Percentiles rank a stretch among this genome's conserved stretches.
phyloP scores from a whole-genome alignment of 2,888 invertebrate species.

The Ariolimax columbianus region DNA sequence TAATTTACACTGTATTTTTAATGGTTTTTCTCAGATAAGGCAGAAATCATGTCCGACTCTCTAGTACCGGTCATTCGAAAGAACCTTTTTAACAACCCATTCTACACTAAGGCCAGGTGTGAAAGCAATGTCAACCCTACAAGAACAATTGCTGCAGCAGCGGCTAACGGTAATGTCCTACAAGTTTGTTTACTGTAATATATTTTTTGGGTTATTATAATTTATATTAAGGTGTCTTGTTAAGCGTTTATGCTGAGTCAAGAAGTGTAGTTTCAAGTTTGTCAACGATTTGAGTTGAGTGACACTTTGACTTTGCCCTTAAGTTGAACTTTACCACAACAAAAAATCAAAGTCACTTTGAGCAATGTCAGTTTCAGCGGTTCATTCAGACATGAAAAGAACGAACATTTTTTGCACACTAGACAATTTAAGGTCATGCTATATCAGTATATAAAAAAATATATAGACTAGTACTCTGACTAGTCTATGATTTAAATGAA shows the following conservation, averaged over 20 bases:
- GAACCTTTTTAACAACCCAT: conserved; percentile 72
- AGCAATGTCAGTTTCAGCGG: conserved; percentile 7
- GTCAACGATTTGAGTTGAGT: background rate
- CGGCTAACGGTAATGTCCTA: conserved; percentile 58
- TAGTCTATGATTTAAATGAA: too few species aligned
- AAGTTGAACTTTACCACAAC: background rate
- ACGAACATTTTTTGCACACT: too few species aligned
- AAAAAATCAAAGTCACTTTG: conserved; percentile 25
- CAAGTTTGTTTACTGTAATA: background rate
- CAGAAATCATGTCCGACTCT: conserved; percentile 73
- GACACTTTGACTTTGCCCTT: conserved; percentile 18
- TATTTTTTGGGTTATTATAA: background rate
- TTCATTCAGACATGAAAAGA: conserved; percentile 13
- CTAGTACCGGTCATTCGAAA: conserved; percentile 74
- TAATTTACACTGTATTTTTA: background rate
- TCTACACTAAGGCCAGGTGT: conserved; percentile 70
- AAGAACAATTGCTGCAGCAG: conserved; percentile 76
- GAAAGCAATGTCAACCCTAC: conserved; percentile 60
- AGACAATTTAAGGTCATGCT: too few species aligned
- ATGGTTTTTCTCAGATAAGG: background rate
- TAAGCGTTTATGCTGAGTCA: background rate
- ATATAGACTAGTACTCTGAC: too few species aligned
- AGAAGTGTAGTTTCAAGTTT: too few species aligned
- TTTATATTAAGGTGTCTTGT: background rate
- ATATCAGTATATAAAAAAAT: too few species aligned